These are phyloP conservation scores for Cetonia aurata DNA, from an alignment of 2,888 invertebrate genomes.

Conservation along the genomic window DNA sequence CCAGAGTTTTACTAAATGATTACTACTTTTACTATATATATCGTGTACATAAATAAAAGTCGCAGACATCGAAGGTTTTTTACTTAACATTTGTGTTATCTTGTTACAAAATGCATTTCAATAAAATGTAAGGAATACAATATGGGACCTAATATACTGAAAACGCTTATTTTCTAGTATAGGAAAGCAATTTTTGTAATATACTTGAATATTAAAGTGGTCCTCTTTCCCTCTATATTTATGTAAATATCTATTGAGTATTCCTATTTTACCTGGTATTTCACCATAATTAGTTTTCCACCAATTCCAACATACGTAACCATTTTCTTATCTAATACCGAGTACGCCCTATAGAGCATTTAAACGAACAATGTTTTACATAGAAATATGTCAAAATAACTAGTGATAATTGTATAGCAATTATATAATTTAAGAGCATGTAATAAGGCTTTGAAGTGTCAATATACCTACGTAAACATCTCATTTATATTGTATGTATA, in stretches of 20 bases:
- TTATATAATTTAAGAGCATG: background rate
- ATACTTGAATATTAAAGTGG: background rate
- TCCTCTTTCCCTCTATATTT: background rate
- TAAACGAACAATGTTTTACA: background rate
- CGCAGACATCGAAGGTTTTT: no score
- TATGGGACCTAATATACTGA: conserved; percentile 29
- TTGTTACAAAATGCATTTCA: no score
- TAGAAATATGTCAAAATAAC: background rate
- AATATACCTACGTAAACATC: background rate
- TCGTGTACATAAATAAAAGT: no score
- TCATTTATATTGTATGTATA: background rate
- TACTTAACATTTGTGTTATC: no score
- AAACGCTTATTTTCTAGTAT: conserved; percentile 16
- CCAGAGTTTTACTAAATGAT: no score
- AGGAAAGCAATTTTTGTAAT: background rate
- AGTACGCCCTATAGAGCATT: background rate
- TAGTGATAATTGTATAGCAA: conserved; percentile 13
- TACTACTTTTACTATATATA: no score
- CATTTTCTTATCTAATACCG: background rate
- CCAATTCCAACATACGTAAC: no score
- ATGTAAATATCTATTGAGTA: background rate
- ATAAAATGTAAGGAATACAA: conserved; percentile 11
- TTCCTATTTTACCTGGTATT: background rate
- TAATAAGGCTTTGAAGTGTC: conserved; percentile 12
- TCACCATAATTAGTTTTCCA: background rate